phyloP scores from a whole-genome alignment of 2,888 invertebrate species.

The Ypsolopha scabrella region DNA sequence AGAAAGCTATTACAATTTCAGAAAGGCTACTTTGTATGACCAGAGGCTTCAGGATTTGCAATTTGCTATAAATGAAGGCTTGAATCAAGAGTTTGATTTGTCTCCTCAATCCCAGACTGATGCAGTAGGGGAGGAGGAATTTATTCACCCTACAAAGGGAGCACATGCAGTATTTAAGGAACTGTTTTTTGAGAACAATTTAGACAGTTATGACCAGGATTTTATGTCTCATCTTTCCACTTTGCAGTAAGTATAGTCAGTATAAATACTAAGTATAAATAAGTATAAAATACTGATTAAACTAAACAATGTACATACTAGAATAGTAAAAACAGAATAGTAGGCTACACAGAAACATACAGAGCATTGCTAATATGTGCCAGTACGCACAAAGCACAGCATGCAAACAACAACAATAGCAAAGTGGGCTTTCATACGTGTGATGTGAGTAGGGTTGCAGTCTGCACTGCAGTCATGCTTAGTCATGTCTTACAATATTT shows the following conservation, averaged over 20 bases:
- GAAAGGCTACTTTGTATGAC: constrained; percentile 55
- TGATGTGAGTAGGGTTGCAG: too few relatives aligned
- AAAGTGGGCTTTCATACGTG: too few relatives aligned
- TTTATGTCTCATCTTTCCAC: constrained; percentile 44
- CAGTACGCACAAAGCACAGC: too few relatives aligned
- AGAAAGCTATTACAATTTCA: constrained; percentile 62
- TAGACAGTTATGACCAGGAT: constrained; percentile 55
- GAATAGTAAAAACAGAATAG: too few relatives aligned
- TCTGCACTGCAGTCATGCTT: too few relatives aligned
- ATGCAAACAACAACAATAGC: too few relatives aligned
- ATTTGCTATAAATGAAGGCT: constrained; percentile 60
- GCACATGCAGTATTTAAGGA: constrained; percentile 59
- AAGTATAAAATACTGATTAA: background rate
- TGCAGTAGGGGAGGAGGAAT: constrained; percentile 12
- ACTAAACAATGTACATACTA: too few relatives aligned
- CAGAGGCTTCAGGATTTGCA: constrained; percentile 55
- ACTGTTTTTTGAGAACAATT: constrained; percentile 48
- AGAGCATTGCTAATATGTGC: too few relatives aligned
- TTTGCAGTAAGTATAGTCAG: constrained; percentile 47
- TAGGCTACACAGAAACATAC: too few relatives aligned
- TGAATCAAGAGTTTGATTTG: constrained; percentile 50
- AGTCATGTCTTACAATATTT: too few relatives aligned
- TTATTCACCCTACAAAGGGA: constrained; percentile 31
- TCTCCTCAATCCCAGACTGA: constrained; percentile 7
- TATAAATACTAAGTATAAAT: background rate